Percentiles rank a stretch among this genome's conserved stretches.
phyloP scores from a whole-genome alignment of 1,140 invertebrate genomes.

The Elymnias hypermnestra region DNA sequence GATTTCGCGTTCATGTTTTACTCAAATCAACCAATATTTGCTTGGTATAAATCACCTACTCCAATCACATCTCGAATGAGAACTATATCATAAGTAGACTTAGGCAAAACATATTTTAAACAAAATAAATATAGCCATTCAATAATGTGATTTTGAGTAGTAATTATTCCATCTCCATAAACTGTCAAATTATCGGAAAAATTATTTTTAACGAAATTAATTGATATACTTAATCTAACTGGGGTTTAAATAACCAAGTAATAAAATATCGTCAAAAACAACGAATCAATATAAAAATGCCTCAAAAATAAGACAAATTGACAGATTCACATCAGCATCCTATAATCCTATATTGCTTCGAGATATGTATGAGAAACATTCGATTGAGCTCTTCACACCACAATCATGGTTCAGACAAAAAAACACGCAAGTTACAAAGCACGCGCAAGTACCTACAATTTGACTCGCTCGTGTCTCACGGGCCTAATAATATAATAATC shows the following conservation, averaged over 20 bases:
- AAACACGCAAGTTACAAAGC: neutral
- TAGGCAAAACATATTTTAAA: too few species aligned
- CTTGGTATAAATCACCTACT: neutral
- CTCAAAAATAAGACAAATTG: slow-evolving; percentile 16
- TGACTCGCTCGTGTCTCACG: neutral
- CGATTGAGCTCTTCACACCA: slow-evolving; percentile 1
- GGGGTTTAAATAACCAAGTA: neutral
- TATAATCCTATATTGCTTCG: slow-evolving; percentile 18
- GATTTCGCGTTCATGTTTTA: neutral
- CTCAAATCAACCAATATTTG: neutral
- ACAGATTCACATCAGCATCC: neutral
- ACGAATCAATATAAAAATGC: neutral
- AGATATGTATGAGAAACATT: slow-evolving; percentile 18
- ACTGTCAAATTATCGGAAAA: too few species aligned
- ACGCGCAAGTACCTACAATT: neutral
- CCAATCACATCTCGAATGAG: neutral
- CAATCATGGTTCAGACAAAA: neutral
- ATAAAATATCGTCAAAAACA: neutral
- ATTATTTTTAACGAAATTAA: too few species aligned
- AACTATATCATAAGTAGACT: too few species aligned
- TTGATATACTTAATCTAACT: too few species aligned
- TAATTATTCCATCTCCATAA: too few species aligned
- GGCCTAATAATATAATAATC: neutral
- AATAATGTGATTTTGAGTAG: too few species aligned
- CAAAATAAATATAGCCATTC: too few species aligned